Evolutionary conservation across 2,888 invertebrate species (phyloP), one percentile per base, ranked within the genome.

Genomic region (Pseudeuparius sepicola): DNA sequence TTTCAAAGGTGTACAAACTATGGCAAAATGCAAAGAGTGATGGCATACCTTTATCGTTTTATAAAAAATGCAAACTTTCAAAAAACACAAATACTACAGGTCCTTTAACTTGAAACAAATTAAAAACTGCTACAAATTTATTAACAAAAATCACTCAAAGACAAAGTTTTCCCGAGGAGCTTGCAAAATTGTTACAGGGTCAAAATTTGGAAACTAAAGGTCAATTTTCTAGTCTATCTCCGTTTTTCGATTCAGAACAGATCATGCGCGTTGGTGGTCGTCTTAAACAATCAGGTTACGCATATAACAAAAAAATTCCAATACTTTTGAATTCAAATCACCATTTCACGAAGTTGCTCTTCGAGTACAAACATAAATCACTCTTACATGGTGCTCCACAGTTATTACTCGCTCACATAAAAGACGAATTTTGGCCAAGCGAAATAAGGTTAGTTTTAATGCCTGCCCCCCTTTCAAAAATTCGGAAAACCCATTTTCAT

Each of bases 341-440:
- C n/a, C 20, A 20, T n/a, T 20, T 20, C n/a, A 20, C 20, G 7
- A 20, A 20, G n/a, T 7, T 20, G 6, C 20, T 20, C 6, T 20
- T 20, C 20, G 20, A 20, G n/a, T 20, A 20, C n/a, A n/a, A 20
- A 20, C 20, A 20, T n/a, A 20, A 20, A 20, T 7, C n/a, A 7
- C n/a, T n/a, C n/a, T 20, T 20, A n/a, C 20, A 20, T 20, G 6
- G 20, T n/a, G 20, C 7, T 20, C 20, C 20, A 20, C 20, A 20
- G 20, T n/a, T 20, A 7, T 20, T 20, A 20, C n/a, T 20, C 7
- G 6, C 20, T 7, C 6, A 20, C 20, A 20, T 20, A 20, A 20
- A n/a, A 20, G 7, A 20, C n/a, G 20, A 20, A n/a, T 20, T 20
- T 20, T 20, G 20, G 20, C 20, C 20, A n/a, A n/a, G n/a, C n/a